Base-by-base conservation (phyloP, 2,888 invertebrate genomes). In the Drosophila hamatofila region DNA sequence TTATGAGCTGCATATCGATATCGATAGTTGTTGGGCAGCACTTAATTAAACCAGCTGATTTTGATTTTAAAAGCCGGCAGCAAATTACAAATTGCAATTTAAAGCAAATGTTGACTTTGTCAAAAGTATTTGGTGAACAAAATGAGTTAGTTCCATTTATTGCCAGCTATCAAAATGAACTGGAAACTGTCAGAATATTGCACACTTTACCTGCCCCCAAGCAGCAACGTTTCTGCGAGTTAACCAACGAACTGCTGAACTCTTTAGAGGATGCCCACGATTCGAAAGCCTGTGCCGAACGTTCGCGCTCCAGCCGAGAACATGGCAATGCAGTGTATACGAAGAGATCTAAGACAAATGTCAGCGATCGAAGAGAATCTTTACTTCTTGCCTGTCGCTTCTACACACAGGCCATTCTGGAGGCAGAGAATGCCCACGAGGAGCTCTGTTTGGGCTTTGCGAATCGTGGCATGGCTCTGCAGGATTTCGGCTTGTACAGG, bases 391-490 rank as follows among this genome's bases (percentile, higher is more conserved):
- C 92, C 2, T 83, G 86, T 39, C 75, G 76, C 2, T 67, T 81
- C 0, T 93, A 93, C 33, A 92, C 92, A 3, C 67, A 80, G 44
- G 92, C 93, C 0, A 91, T 93, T 18, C 78, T 90, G 12, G 73
- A 85, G 6, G 91, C 92, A 0, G 83, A 88, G 37, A 68, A 75
- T 14, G 81, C 72, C 0, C 57, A 68, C 5, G 79, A 80, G 2
- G 81, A 88, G 35, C 73, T 90, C 0, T 73, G 90, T 0, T 56
- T 93, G 39, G 91, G 88, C 0, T 91, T 86, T 77, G 93, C 92
- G 0, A 93, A 93, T 75, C 82, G 93, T 1, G 92, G 91, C 1
- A 88, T 91, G 69, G 91, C 91, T 0, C 61, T 93, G 11, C 89
- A 91, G 55, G 88, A 91, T 44, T 86, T 89, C 49, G 91, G 91